phyloP scores from a whole-genome alignment of 2,113 vertebrate species.

The Euleptes europaea region DNA sequence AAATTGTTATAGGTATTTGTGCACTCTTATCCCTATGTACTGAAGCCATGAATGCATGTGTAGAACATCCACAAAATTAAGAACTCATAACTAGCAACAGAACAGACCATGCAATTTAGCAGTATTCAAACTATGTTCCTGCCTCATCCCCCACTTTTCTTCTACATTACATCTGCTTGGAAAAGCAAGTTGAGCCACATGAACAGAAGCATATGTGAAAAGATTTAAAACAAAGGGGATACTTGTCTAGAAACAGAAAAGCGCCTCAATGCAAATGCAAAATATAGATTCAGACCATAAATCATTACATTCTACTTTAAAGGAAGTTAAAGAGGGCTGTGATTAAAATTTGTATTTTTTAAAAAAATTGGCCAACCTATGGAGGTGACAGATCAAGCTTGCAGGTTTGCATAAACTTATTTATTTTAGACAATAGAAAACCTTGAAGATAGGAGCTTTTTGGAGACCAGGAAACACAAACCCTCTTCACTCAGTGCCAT shows the following conservation, averaged over 20 bases:
- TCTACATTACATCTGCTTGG: neutral
- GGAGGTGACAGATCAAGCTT: neutral
- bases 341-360: neutral
- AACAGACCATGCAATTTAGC: neutral
- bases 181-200: neutral
- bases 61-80: neutral
- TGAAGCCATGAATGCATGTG: neutral
- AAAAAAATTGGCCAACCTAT: neutral
- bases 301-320: neutral
- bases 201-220: conserved; percentile 14
- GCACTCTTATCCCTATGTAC: too few species aligned
- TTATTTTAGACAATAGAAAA: neutral
- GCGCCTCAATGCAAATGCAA: neutral
- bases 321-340: neutral
- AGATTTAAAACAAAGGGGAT: neutral
- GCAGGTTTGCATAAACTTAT: neutral
- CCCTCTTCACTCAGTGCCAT: neutral
- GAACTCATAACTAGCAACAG: neutral
- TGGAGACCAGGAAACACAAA: neutral
- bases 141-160: neutral
- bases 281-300: neutral
- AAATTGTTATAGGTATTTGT: neutral
- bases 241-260: neutral
- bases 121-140: neutral
- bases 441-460: neutral